Base-by-base conservation (phyloP, 2,888 invertebrate species). In the Homarus gammarus region DNA sequence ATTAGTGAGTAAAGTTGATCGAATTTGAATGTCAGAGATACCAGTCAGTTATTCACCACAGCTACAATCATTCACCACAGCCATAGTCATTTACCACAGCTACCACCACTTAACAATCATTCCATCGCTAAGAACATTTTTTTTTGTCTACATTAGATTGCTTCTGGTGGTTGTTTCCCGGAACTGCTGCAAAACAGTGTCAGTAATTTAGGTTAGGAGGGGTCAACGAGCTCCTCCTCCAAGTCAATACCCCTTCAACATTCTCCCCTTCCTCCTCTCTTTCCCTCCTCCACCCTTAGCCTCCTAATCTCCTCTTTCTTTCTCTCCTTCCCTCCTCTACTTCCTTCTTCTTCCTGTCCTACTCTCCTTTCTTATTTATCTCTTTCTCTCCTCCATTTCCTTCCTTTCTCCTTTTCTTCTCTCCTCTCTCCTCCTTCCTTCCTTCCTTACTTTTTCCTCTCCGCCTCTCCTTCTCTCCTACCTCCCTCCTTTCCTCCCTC, bases 291-390 rank as follows among this genome's bases (percentile, higher is more conserved):
- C 27, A 3, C 36, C 6, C 68, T 68, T 27, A n/a, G 22, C 6
- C 33, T 68, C 68, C n/a, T 27, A n/a, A 2, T n/a, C 27, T n/a
- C 1, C 8, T 22, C 33, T 8, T n/a, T 33, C 33, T 5, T n/a
- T 33, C 22, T 40, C 40, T 40, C 40, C 44, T 40, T 40, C 44
- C 10, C 44, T 44, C 1, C 3, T 0, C 27, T 10, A 5, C 77
- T 77, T 40, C 40, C 77, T 77, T 40, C 40, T 40, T 77, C 77
- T 77, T 44, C 40, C 49, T 77, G 40, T 44, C 6, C 40, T 44
- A 40, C 2, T 77, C 77, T 77, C 77, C 40, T 40, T 77, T 40
- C 40, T 40, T 77, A 38, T 77, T 40, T 77, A 38, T 77, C 77
- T 77, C 77, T 78, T 18, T 51, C 78, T 51, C 51, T 10, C 49